phyloP scores from a whole-genome alignment of 2,888 invertebrate species.

The Andrena hattorfiana region DNA sequence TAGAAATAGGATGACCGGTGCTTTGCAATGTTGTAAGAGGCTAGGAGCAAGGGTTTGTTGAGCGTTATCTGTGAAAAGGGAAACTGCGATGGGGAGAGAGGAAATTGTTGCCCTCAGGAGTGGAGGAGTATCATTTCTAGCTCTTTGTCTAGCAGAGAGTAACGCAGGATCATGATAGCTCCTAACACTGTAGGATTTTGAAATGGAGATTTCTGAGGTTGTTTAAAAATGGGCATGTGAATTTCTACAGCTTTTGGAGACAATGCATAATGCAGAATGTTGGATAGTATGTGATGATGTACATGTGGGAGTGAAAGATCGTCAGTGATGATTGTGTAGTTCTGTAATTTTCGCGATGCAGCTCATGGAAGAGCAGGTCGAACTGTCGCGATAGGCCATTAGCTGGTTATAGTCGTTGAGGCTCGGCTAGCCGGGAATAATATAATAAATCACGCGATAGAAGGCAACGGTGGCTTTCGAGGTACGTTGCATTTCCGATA shows the following conservation, averaged over 20 bases:
- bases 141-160: background rate
- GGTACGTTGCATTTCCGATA: conserved; percentile 64
- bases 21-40: conserved; percentile 22
- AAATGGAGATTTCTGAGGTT: background rate
- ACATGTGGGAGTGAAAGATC: background rate
- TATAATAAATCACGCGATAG: conserved; percentile 72
- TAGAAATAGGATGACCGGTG: conserved; percentile 52
- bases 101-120: background rate
- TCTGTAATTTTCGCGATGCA: conserved; percentile 25
- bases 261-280: too few species aligned
- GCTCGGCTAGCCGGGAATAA: conserved; percentile 63
- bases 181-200: background rate
- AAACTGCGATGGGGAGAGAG: background rate
- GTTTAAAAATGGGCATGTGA: background rate
- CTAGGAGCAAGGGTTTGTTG: background rate
- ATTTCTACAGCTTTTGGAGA: background rate
- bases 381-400: conserved; percentile 70
- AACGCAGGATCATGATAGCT: background rate
- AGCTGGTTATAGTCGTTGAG: conserved; percentile 73
- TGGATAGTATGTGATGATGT: too few species aligned
- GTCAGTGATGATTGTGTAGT: background rate
- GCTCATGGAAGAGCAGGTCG: conserved; percentile 58
- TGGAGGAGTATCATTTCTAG: background rate
- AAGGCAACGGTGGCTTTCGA: conserved; percentile 64
- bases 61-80: conserved; percentile 2